phyloP scores from a whole-genome alignment of 1,140 invertebrate genomes.

The Drosophila sproati region DNA sequence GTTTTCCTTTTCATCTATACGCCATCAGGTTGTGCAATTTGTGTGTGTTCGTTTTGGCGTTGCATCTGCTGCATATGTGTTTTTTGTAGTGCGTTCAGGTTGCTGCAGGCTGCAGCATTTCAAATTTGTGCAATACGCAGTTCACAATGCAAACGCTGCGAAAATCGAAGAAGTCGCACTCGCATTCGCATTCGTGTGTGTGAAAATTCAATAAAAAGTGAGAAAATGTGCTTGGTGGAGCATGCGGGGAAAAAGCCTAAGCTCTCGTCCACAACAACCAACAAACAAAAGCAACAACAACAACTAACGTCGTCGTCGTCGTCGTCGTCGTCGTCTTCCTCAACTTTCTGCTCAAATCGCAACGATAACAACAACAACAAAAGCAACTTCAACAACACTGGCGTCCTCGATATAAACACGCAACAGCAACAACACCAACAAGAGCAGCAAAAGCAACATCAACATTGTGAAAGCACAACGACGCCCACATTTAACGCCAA shows the following conservation, averaged over 20 bases:
- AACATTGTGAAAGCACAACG: constrained; percentile 57
- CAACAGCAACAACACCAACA: constrained; percentile 42
- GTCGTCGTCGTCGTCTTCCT: constrained; percentile 22
- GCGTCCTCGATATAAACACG: constrained; percentile 41
- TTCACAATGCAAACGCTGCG: constrained; percentile 54
- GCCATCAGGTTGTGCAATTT: constrained; percentile 59
- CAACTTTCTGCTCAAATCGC: constrained; percentile 50
- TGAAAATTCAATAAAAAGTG: constrained; percentile 72
- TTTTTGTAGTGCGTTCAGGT: constrained; percentile 15
- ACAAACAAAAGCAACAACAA: constrained; percentile 29
- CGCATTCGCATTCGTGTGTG: constrained; percentile 47
- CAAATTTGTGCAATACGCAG: constrained; percentile 65
- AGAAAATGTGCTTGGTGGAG: constrained; percentile 78
- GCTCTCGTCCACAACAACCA: constrained; percentile 26
- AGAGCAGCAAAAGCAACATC: constrained; percentile 35
- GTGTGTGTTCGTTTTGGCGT: constrained; percentile 42
- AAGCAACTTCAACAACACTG: constrained; percentile 15
- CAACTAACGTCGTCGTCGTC: constrained; percentile 9
- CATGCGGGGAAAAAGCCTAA: constrained; percentile 58
- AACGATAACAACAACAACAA: constrained; percentile 14
- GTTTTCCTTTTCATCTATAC: constrained; percentile 43
- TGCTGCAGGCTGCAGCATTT: constrained; percentile 15
- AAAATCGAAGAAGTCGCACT: constrained; percentile 65
- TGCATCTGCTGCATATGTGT: constrained; percentile 9
- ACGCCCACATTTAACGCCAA: constrained; percentile 82